These are phyloP conservation scores for Chionomys nivalis DNA, from an alignment of 2,113 vertebrate genomes.

Conservation along the genomic window DNA sequence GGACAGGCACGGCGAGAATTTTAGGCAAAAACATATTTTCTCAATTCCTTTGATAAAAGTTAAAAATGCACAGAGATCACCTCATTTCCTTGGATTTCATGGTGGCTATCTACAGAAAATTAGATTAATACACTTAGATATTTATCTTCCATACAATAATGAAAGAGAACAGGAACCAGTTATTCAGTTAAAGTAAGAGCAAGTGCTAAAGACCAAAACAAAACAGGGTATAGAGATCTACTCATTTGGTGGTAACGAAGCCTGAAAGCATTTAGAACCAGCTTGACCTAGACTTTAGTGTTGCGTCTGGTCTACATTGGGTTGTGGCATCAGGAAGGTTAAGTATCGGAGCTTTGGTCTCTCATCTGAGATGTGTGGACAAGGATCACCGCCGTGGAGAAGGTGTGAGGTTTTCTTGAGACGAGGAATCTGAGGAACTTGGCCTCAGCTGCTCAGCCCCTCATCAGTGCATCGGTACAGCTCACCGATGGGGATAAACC, in stretches of 20 bases:
- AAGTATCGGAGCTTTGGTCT: background rate
- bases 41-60: background rate
- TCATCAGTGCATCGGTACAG: background rate
- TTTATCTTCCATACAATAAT: background rate
- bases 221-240: background rate
- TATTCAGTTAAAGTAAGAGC: background rate
- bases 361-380: background rate
- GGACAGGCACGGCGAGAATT: background rate
- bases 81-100: slow-evolving; percentile 11
- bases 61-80: background rate
- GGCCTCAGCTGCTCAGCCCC: background rate
- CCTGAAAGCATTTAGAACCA: background rate
- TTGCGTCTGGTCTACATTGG: background rate
- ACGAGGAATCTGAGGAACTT: background rate
- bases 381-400: background rate
- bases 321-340: background rate
- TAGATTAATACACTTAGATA: background rate
- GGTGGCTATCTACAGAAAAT: background rate
- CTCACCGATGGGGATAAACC: background rate
- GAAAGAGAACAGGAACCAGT: slow-evolving; percentile 15
- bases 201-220: background rate
- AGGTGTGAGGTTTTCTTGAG: background rate
- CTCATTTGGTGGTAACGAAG: background rate
- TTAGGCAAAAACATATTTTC: background rate
- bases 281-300: background rate